Percentiles rank a stretch among this genome's conserved stretches.
Evolutionary conservation across 2,113 vertebrate genomes (phyloP).

Genomic region (Laterallus jamaicensis): DNA sequence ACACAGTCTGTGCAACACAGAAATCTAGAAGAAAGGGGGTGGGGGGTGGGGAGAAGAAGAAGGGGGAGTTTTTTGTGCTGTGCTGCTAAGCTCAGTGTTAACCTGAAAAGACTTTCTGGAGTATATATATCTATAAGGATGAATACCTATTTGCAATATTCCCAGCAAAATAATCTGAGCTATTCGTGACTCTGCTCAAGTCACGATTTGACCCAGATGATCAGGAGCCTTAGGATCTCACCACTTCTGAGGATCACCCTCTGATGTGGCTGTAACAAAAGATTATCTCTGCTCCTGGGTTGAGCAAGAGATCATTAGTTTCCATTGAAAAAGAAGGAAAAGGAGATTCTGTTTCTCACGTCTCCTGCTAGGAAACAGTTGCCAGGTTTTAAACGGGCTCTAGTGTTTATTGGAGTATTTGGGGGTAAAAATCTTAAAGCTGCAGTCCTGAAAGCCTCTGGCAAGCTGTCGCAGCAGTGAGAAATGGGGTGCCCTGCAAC

Average conservation of each 20-base stretch:
- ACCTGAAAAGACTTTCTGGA: not conserved
- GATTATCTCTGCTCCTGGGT: not conserved
- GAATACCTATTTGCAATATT: not conserved
- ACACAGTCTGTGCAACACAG: not conserved
- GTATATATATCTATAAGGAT: not conserved
- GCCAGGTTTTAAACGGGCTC: not conserved
- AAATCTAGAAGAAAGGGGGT: not conserved
- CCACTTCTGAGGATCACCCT: not conserved
- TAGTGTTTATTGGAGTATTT: not conserved
- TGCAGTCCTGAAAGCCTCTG: not conserved
- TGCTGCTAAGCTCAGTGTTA: not conserved
- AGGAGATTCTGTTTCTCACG: not conserved
- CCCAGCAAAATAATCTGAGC: not conserved
- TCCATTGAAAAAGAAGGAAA: not conserved
- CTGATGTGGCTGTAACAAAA: not conserved
- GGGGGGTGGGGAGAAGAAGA: too few relatives aligned
- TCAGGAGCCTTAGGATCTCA: not conserved
- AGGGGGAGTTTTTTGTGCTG: not conserved
- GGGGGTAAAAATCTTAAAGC: not conserved
- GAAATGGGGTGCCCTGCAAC: accelerated
- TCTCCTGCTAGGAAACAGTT: not conserved
- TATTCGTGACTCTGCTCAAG: not conserved
- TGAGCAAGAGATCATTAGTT: not conserved
- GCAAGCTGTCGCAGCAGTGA: not conserved
- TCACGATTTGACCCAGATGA: not conserved